These are phyloP conservation scores for Nomada lathburiana DNA, from an alignment of 2,888 invertebrate genomes.

Conservation along the genomic window DNA sequence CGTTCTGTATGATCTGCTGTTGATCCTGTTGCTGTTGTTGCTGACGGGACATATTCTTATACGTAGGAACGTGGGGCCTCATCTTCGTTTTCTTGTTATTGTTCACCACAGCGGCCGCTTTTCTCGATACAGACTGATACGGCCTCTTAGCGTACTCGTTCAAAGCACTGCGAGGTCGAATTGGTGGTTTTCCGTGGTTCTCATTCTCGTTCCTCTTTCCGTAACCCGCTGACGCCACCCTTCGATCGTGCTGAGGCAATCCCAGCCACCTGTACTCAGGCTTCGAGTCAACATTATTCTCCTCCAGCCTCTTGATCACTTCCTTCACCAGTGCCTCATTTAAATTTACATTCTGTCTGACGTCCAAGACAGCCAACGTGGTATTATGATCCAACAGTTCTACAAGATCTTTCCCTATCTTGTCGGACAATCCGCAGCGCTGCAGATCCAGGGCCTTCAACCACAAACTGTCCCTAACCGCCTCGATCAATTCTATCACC, in stretches of 20 bases:
- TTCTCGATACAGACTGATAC: constrained; percentile 57
- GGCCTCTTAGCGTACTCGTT: constrained; percentile 64
- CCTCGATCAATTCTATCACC: constrained; percentile 87
- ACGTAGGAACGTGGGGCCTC: constrained; percentile 30
- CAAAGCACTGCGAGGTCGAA: constrained; percentile 69
- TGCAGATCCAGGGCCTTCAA: constrained; percentile 92
- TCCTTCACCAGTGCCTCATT: constrained; percentile 85
- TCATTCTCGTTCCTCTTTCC: constrained; percentile 44
- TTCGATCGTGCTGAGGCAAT: constrained; percentile 70
- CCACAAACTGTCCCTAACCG: constrained; percentile 92
- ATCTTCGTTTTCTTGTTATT: constrained; percentile 58
- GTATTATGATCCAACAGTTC: constrained; percentile 88
- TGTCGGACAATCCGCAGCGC: constrained; percentile 90
- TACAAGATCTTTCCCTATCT: constrained; percentile 86
- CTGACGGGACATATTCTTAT: constrained; percentile 1
- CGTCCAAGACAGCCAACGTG: constrained; percentile 89
- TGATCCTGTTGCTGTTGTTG: constrained; percentile 19
- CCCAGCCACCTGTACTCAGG: constrained; percentile 78
- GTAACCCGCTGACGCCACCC: constrained; percentile 68
- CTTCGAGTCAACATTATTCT: constrained; percentile 60
- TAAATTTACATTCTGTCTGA: constrained; percentile 87
- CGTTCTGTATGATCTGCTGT: constrained; percentile 19
- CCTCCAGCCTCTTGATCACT: constrained; percentile 74
- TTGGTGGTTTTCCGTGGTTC: constrained; percentile 23
- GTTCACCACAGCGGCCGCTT: constrained; percentile 39